Evolutionary conservation across 2,797 vertebrate genomes (phyloP).

Genomic region (Brotula barbata): DNA sequence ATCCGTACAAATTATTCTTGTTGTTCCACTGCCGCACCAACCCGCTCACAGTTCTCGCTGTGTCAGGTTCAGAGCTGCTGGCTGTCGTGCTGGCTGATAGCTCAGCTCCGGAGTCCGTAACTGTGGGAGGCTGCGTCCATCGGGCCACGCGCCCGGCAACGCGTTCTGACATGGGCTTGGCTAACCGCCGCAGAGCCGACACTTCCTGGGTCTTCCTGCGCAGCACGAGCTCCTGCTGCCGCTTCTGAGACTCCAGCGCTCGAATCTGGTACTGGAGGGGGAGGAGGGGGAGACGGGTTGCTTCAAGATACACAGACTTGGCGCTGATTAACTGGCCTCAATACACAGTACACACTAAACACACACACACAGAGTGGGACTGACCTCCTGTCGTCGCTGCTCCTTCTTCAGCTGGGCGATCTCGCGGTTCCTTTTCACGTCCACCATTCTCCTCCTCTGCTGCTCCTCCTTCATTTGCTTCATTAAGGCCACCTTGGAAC

Average conservation of each 20-base stretch:
- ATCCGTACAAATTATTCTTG: conserved; percentile 86
- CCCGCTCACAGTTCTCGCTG: conserved; percentile 86
- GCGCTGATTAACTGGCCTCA: no score
- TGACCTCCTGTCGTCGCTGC: conserved; percentile 92
- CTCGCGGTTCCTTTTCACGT: conserved; percentile 93
- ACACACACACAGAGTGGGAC: background rate
- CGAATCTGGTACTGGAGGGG: conserved; percentile 90
- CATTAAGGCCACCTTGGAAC: conserved; percentile 87
- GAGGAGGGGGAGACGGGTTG: background rate
- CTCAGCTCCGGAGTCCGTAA: conserved; percentile 87
- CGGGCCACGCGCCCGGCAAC: conserved; percentile 82
- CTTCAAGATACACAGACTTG: background rate
- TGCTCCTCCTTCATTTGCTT: conserved; percentile 99
- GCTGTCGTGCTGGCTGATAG: conserved; percentile 85
- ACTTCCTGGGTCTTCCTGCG: conserved; percentile 97
- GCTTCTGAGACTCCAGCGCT: conserved; percentile 93
- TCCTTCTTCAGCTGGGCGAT: conserved; percentile 97
- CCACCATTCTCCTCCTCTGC: conserved; percentile 89
- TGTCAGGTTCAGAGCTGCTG: conserved; percentile 88
- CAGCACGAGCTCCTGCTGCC: conserved; percentile 94
- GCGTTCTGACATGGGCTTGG: conserved; percentile 93
- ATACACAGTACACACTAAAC: background rate
- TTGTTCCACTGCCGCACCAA: conserved; percentile 96
- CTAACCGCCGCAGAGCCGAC: conserved; percentile 87
- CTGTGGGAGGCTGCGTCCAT: conserved; percentile 69